Evolutionary conservation across 2,113 vertebrate species (phyloP).

Genomic region (Indicator maculatus): DNA sequence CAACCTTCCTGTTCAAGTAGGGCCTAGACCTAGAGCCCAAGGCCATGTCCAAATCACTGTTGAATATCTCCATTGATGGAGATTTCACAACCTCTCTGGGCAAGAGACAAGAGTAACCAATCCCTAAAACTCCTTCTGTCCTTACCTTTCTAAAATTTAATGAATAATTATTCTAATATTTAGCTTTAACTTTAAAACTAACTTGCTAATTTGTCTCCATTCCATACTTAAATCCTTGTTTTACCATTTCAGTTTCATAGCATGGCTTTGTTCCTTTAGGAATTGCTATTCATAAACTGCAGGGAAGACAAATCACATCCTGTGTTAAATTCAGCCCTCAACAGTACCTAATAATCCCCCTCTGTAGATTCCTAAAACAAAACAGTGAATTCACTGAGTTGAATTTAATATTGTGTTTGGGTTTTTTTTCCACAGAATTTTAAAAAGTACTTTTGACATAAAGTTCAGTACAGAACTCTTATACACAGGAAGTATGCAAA

Average conservation of each 20-base stretch:
- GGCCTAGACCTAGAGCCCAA: background rate
- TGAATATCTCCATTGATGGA: background rate
- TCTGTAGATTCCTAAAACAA: background rate
- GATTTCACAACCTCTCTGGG: background rate
- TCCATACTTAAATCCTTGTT: background rate
- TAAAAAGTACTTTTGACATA: background rate
- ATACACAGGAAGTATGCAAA: background rate
- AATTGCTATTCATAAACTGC: background rate
- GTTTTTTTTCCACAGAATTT: background rate
- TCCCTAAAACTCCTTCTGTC: background rate
- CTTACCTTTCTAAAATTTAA: background rate
- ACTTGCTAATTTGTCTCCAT: background rate
- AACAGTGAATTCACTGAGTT: background rate
- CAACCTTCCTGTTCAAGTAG: background rate
- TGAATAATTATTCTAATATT: background rate
- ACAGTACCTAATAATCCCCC: background rate
- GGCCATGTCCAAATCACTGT: background rate
- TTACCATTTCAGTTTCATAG: background rate
- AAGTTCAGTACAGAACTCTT: background rate
- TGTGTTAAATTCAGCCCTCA: background rate
- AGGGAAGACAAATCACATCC: background rate
- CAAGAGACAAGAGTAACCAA: background rate
- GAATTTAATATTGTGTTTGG: background rate
- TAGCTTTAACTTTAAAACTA: background rate
- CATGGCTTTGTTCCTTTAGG: accelerated